These are phyloP conservation scores for Teleopsis dalmanni DNA, from an alignment of 1,140 invertebrate genomes.

Conservation along the genomic window DNA sequence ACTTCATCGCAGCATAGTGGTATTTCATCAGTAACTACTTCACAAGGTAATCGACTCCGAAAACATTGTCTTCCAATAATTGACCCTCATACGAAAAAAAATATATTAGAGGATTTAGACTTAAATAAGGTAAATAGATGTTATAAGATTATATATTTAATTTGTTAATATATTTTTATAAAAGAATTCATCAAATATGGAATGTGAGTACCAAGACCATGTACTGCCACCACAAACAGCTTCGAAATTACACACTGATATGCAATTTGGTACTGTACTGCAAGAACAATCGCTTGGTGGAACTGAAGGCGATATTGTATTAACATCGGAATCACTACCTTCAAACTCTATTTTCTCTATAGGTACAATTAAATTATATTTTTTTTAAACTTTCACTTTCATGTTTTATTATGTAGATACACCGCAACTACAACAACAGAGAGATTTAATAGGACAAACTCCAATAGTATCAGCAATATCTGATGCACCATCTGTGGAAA, in stretches of 20 bases:
- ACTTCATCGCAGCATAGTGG: slow-evolving; percentile 22
- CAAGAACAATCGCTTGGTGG: too few species aligned
- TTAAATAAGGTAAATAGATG: slow-evolving; percentile 20
- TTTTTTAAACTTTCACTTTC: too few species aligned
- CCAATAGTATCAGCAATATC: slow-evolving; percentile 38
- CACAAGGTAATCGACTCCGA: slow-evolving; percentile 23
- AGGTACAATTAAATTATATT: too few species aligned
- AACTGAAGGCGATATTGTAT: too few species aligned
- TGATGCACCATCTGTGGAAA: slow-evolving; percentile 40
- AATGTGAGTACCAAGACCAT: slow-evolving; percentile 22
- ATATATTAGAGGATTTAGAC: slow-evolving; percentile 36
- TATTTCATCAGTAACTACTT: slow-evolving; percentile 21
- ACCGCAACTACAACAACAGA: slow-evolving; percentile 11
- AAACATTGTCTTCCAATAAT: slow-evolving; percentile 35
- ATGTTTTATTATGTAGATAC: slow-evolving; percentile 13
- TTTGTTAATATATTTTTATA: background rate
- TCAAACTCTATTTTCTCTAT: too few species aligned
- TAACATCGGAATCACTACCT: too few species aligned
- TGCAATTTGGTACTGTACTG: slow-evolving; percentile 14
- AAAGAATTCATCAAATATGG: slow-evolving; percentile 20
- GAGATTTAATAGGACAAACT: slow-evolving; percentile 16
- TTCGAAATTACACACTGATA: slow-evolving; percentile 1
- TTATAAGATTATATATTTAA: background rate
- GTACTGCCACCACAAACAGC: slow-evolving; percentile 3
- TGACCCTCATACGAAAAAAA: slow-evolving; percentile 32